Conservation (phyloP, 2,888 invertebrate genomes). For the Cryptocheilus praepositus region DNA sequence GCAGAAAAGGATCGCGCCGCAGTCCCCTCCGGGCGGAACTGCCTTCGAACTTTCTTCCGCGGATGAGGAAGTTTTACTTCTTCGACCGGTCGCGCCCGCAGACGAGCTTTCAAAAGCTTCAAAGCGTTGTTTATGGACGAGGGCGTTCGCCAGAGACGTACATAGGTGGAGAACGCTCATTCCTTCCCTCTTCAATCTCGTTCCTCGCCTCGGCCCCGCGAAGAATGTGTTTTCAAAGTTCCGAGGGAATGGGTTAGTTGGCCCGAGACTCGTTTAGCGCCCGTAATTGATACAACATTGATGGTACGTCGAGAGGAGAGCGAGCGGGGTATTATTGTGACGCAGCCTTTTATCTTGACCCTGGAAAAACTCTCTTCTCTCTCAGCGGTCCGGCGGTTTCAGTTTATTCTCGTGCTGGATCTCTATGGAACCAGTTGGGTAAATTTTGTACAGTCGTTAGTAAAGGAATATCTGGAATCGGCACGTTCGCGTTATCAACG, state of each 20-base stretch:
- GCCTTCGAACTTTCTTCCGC: constrained; percentile 36
- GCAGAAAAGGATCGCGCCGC: neutral
- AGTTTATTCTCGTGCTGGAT: too few species aligned
- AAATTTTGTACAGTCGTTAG: too few species aligned
- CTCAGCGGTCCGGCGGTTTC: too few species aligned
- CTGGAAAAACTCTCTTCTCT: constrained; percentile 20
- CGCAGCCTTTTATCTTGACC: constrained; percentile 40
- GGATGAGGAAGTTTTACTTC: constrained; percentile 28
- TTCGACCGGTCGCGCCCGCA: constrained; percentile 17
- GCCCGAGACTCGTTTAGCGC: constrained; percentile 19
- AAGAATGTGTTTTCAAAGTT: neutral
- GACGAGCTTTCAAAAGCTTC: constrained; percentile 29
- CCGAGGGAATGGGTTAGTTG: neutral
- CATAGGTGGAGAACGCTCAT: neutral
- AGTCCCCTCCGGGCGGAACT: constrained; percentile 27
- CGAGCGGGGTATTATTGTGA: constrained; percentile 19
- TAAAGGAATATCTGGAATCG: too few species aligned
- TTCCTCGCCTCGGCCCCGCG: too few species aligned
- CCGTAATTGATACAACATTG: constrained; percentile 52
- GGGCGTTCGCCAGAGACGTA: neutral
- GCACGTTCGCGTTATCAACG: too few species aligned
- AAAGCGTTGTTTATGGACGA: constrained; percentile 26
- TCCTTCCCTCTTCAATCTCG: neutral
- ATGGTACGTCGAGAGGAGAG: constrained; percentile 36
- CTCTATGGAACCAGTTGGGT: too few species aligned